Conservation (phyloP, 2,888 invertebrate genomes). For the Drosophila rubida region DNA sequence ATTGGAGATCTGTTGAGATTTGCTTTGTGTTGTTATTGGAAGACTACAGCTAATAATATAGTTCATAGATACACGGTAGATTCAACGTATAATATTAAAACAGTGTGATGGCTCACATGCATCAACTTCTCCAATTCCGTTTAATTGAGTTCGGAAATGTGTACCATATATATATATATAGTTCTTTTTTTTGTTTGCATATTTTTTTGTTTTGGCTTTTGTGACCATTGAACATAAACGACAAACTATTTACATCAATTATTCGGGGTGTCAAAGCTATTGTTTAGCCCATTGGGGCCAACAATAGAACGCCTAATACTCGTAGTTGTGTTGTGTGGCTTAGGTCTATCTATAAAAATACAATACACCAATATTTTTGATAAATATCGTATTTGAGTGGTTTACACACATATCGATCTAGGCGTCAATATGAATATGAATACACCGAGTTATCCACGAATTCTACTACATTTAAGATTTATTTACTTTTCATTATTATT, state of each 20-base stretch:
- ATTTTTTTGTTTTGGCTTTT: background rate
- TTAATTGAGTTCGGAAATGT: conserved; percentile 2
- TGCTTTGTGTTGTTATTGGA: conserved; percentile 46
- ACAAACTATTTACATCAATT: conserved; percentile 18
- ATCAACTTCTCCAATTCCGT: conserved; percentile 16
- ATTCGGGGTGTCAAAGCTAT: background rate
- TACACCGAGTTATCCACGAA: conserved; percentile 16
- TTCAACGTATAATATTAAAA: conserved; percentile 5
- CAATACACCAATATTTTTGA: conserved; percentile 57
- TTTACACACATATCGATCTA: conserved; percentile 18
- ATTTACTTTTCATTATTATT: conserved; percentile 26
- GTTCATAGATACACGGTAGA: conserved; percentile 3
- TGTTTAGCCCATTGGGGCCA: conserved; percentile 25
- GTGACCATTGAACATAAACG: background rate
- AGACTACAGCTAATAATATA: conserved; percentile 61
- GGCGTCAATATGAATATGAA: conserved; percentile 19
- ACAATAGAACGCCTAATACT: conserved; percentile 29
- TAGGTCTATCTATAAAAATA: conserved; percentile 54
- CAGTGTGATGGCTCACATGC: conserved; percentile 5
- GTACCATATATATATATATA: too few species aligned
- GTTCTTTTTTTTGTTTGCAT: too few species aligned
- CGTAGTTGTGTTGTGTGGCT: conserved; percentile 19
- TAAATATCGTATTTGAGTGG: conserved; percentile 42
- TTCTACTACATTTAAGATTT: conserved; percentile 31
- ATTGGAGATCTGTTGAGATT: conserved; percentile 36